phyloP scores from a whole-genome alignment of 2,113 vertebrate genomes.

The Pelecanus crispus region DNA sequence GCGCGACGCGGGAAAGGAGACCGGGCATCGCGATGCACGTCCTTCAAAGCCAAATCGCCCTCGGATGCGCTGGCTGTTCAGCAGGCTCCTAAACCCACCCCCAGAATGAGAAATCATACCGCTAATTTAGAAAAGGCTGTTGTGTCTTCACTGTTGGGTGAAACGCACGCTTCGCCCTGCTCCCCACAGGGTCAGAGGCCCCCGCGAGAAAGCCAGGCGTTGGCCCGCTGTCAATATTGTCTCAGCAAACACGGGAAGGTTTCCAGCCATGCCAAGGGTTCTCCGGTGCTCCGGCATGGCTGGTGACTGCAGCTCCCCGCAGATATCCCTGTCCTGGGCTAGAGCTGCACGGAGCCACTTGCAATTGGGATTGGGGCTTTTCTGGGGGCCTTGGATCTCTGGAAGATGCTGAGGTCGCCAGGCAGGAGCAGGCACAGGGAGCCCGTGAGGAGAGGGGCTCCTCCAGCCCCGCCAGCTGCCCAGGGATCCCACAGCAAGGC shows the following conservation, averaged over 20 bases:
- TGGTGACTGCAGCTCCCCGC: background rate
- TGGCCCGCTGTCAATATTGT: background rate
- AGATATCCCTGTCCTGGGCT: background rate
- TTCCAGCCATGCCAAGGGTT: background rate
- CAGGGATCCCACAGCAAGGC: accelerated
- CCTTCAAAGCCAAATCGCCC: background rate
- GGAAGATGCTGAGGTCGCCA: background rate
- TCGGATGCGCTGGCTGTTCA: accelerated
- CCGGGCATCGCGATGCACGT: accelerated
- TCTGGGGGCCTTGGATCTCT: background rate
- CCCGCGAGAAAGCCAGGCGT: accelerated
- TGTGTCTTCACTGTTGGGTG: background rate
- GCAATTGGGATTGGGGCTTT: background rate
- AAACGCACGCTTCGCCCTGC: background rate
- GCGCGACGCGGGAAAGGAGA: accelerated
- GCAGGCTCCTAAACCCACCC: background rate
- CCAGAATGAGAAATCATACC: background rate
- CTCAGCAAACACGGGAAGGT: background rate
- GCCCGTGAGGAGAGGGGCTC: background rate
- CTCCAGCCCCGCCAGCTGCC: background rate
- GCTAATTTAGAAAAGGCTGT: background rate
- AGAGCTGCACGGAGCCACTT: background rate
- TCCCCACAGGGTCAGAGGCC: background rate
- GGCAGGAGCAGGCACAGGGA: background rate
- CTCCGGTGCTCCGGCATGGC: accelerated